Percentiles rank a stretch among this genome's conserved stretches.
phyloP scores from a whole-genome alignment of 2,888 invertebrate species.

The Caprella mutica region DNA sequence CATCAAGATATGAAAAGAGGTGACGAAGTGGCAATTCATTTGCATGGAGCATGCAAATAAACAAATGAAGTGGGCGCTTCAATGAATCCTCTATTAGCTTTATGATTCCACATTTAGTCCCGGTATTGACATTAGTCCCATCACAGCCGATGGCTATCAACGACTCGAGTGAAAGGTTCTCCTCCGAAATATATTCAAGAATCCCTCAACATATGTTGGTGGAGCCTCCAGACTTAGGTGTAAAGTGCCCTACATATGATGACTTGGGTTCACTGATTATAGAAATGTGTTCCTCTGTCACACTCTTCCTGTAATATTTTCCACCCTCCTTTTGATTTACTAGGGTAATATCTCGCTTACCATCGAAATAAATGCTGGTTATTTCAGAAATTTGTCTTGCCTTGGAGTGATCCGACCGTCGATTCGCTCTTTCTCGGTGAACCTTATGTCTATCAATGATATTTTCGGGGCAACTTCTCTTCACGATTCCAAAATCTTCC shows the following conservation, averaged over 20 bases:
- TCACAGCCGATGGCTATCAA: constrained; percentile 1
- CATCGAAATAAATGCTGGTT: not conserved
- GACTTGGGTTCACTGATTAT: not conserved
- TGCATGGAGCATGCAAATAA: constrained; percentile 6
- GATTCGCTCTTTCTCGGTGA: not conserved
- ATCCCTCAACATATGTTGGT: not conserved
- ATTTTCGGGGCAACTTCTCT: not conserved
- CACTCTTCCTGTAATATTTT: not conserved
- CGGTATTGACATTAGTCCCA: constrained; percentile 11
- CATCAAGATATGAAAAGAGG: not conserved
- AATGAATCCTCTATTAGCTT: not conserved
- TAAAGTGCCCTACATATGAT: not conserved
- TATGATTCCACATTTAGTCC: not conserved
- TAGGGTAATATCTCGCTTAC: not conserved
- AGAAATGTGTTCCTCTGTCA: not conserved
- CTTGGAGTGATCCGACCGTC: not conserved
- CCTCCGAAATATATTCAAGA: not conserved
- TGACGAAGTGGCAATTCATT: constrained; percentile 7
- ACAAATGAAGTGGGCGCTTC: not conserved
- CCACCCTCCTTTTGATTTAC: not conserved
- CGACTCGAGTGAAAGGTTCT: constrained; percentile 24
- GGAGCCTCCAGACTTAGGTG: not conserved
- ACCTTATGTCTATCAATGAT: not conserved
- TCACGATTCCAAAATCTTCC: not conserved
- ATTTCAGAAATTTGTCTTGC: not conserved